phyloP scores from a whole-genome alignment of 2,888 invertebrate genomes.

The Junonia oenone region DNA sequence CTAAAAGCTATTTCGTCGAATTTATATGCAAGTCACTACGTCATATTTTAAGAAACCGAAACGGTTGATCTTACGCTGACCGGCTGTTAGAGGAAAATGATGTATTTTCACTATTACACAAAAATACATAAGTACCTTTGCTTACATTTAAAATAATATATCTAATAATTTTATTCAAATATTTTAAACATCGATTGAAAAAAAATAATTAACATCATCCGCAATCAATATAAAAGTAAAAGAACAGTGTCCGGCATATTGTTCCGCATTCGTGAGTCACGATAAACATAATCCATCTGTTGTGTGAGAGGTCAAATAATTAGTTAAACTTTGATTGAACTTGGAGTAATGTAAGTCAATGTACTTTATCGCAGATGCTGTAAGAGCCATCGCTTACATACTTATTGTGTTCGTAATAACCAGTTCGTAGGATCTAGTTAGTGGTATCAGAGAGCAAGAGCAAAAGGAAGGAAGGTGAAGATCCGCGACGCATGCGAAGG shows the following conservation, averaged over 20 bases:
- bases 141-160: no score
- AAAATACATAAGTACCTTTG: no score
- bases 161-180: no score
- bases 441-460: conserved; percentile 36
- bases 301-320: not conserved
- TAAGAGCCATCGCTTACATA: conserved; percentile 10
- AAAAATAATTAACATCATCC: not conserved
- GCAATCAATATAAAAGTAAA: not conserved
- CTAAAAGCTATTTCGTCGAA: conserved; percentile 7
- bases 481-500: conserved; percentile 49
- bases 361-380: conserved; percentile 4
- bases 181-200: not conserved
- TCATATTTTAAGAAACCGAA: not conserved
- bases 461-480: conserved; percentile 50
- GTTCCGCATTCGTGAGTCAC: not conserved
- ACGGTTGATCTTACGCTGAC: not conserved
- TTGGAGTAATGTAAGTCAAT: conserved; percentile 1
- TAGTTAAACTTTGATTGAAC: not conserved
- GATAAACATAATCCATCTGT: not conserved
- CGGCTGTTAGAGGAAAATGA: not conserved
- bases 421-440: conserved; percentile 40
- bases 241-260: not conserved
- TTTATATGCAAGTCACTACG: not conserved
- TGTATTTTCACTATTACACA: not conserved
- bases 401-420: conserved; percentile 30